These are phyloP conservation scores for Bombyx mandarina DNA, from an alignment of 1,140 invertebrate genomes.

Conservation along the genomic window DNA sequence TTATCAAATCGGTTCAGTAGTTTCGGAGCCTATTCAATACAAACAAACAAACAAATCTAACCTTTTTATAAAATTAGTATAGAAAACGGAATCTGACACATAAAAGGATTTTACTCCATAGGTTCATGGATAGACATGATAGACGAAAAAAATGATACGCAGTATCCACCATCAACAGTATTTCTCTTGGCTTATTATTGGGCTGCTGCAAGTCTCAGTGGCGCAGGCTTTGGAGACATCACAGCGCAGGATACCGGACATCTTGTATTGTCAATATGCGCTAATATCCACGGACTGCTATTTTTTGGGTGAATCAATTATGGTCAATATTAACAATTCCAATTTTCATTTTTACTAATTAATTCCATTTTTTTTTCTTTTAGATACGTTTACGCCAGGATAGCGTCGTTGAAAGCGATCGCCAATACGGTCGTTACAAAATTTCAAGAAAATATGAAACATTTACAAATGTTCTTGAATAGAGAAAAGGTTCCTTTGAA, in stretches of 20 bases:
- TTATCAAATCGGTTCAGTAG: too few relatives aligned
- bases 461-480: conserved; percentile 57
- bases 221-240: conserved; percentile 64
- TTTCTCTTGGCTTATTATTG: conserved; percentile 62
- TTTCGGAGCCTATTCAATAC: too few relatives aligned
- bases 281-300: conserved; percentile 56
- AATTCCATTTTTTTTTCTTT: neutral
- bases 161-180: conserved; percentile 42
- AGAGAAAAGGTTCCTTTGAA: conserved; percentile 49
- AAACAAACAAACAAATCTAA: too few relatives aligned
- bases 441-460: conserved; percentile 60
- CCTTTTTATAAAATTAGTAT: too few relatives aligned
- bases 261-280: conserved; percentile 54
- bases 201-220: conserved; percentile 56
- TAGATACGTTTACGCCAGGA: conserved; percentile 62
- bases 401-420: conserved; percentile 59
- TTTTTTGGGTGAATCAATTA: conserved; percentile 56
- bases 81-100: neutral
- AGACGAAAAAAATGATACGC: conserved; percentile 31
- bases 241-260: conserved; percentile 52
- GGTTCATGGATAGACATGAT: conserved; percentile 50
- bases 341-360: neutral
- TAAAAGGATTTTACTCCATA: conserved; percentile 10
- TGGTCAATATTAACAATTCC: neutral
- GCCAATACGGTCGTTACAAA: conserved; percentile 54